These are phyloP conservation scores for Ctenomys sociabilis DNA, from an alignment of 2,113 vertebrate genomes.

Conservation along the genomic window DNA sequence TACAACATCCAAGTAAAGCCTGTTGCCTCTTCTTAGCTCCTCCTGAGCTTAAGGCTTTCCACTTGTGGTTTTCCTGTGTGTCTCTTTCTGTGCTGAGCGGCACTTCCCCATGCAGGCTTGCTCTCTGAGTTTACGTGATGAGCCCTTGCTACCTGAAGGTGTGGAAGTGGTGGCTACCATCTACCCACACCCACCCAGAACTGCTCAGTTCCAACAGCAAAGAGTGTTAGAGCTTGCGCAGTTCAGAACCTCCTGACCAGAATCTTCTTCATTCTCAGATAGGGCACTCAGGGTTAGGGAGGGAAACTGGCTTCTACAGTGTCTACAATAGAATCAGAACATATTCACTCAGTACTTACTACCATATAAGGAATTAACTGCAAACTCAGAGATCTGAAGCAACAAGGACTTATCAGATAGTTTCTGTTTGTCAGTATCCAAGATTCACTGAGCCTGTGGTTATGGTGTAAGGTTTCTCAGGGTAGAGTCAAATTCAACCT, in stretches of 20 bases:
- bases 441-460: background rate
- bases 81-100: background rate
- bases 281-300: background rate
- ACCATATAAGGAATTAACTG: background rate
- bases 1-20: background rate
- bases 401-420: background rate
- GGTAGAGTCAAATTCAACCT: background rate
- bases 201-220: background rate
- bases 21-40: background rate
- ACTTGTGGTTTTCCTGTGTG: background rate
- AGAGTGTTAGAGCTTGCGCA: background rate
- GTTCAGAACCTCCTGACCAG: background rate
- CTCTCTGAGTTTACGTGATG: background rate
- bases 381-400: background rate
- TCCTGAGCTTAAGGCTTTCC: background rate
- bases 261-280: background rate
- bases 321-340: background rate
- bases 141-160: background rate
- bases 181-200: background rate
- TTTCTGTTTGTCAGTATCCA: background rate
- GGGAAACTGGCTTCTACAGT: background rate
- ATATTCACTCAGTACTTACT: background rate
- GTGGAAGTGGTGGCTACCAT: background rate
- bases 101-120: background rate
- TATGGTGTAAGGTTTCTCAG: background rate